Evolutionary conservation across 2,888 invertebrate species (phyloP), one percentile per base, ranked within the genome.

Genomic region (Sericinus montela): DNA sequence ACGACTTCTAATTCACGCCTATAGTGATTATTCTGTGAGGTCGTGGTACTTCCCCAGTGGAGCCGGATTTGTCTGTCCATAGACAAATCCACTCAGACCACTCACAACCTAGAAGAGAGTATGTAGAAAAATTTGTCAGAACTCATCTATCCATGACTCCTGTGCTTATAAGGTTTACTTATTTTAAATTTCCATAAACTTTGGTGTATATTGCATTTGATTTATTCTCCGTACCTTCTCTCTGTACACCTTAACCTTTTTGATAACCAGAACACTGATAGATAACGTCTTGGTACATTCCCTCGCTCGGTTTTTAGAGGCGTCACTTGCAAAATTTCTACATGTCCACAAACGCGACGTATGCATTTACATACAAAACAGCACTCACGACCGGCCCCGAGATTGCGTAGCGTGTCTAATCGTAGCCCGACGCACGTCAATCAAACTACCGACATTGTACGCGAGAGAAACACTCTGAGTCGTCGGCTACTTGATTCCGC

Each of bases 371-470:
- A 85, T 86, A 85, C 80, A 85, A 83, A 84, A 76, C 78, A 67
- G 57, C 59, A 65, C 63, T 69, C 74, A 75, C 72, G 81, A 75
- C 74, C 78, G 71, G 71, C 67, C 65, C 65, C 60, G 62, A 72
- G 80, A 81, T 80, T 79, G 70, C 74, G 69, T 72, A 72, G 80
- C 76, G 77, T 83, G 82, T 82, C 83, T 86, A 86, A 86, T 85
- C 65, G 57, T 53, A 48, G 55, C 49, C 57, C 62, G 77, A 75
- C 71, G 69, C 59, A 78, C 80, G 82, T 81, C 84, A 77, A 71
- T 82, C 82, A 75, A 50, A 48, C 47, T 19, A 54, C 61, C 66
- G 77, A 77, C 79, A 70, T 69, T 67, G 69, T 69, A 61, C 58
- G 65, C 50, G 45, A 45, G 50, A 69, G 70, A 70, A 69, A 72